These are phyloP conservation scores for Carollia perspicillata DNA, from an alignment of 2,113 vertebrate species.

Conservation along the genomic window DNA sequence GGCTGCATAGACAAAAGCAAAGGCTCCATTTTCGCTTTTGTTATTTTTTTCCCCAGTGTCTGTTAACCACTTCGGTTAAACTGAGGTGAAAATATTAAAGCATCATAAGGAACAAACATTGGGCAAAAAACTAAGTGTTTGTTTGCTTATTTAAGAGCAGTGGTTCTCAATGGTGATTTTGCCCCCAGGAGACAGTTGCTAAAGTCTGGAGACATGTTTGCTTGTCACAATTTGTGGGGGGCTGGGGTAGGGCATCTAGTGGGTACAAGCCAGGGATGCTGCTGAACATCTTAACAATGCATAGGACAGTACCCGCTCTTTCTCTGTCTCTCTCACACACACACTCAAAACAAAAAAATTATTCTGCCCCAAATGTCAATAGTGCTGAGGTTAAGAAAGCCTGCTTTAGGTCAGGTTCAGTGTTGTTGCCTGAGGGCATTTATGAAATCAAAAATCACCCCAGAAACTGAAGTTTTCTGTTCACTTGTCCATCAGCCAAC, in stretches of 20 bases:
- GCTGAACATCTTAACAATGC: background rate
- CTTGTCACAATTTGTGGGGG: background rate
- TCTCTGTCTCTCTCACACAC: too few relatives aligned
- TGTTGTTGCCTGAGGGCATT: background rate
- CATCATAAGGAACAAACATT: background rate
- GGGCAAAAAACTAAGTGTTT: background rate
- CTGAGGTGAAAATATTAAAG: background rate
- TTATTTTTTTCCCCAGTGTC: background rate
- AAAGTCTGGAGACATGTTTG: background rate
- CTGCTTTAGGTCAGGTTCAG: background rate
- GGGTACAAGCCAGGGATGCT: background rate
- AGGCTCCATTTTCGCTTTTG: background rate
- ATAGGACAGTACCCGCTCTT: background rate
- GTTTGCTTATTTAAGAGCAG: background rate
- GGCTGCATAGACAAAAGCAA: background rate
- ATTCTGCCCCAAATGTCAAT: background rate
- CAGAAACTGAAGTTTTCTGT: background rate
- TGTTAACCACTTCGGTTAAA: background rate
- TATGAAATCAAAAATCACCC: conserved; percentile 7
- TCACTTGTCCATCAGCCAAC: background rate
- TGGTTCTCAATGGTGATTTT: background rate
- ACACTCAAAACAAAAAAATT: background rate
- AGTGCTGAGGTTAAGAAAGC: background rate
- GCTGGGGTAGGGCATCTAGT: background rate
- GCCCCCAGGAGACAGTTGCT: background rate